Percentiles rank a stretch among this genome's conserved stretches.
Evolutionary conservation across 2,113 vertebrate genomes (phyloP).

Genomic region (Stercorarius parasiticus): DNA sequence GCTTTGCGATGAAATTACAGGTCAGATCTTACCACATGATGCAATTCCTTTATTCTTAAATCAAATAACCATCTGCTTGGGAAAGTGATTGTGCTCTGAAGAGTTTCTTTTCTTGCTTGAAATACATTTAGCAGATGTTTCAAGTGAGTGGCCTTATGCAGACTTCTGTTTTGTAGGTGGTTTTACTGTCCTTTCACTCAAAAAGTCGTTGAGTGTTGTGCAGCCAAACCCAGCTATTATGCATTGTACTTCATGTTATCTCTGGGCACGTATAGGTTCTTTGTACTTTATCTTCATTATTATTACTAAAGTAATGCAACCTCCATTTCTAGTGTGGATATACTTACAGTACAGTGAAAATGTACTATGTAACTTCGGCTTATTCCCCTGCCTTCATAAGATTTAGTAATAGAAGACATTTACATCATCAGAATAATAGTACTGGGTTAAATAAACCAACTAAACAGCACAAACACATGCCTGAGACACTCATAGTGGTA

Average conservation of each 20-base stretch:
- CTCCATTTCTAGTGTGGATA: neutral
- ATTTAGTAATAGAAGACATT: neutral
- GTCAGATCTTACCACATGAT: conserved; percentile 10
- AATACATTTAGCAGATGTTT: conserved; percentile 37
- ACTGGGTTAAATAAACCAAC: neutral
- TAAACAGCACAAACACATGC: accelerated
- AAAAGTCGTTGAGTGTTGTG: accelerated
- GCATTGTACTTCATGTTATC: accelerated
- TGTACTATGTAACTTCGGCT: neutral
- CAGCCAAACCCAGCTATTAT: neutral
- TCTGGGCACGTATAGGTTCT: neutral
- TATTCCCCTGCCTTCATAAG: neutral
- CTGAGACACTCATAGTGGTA: neutral
- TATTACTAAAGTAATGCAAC: neutral
- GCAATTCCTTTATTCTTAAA: conserved; percentile 34
- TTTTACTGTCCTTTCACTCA: neutral
- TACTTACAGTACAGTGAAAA: neutral
- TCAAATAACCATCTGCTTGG: conserved; percentile 40
- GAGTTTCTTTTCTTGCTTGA: neutral
- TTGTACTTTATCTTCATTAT: neutral
- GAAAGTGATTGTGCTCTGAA: neutral
- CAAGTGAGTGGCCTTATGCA: neutral
- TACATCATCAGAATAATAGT: neutral
- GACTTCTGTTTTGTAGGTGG: neutral
- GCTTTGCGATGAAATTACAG: conserved; percentile 7